Conservation (phyloP, 2,113 vertebrate species). For the Proteles cristata region DNA sequence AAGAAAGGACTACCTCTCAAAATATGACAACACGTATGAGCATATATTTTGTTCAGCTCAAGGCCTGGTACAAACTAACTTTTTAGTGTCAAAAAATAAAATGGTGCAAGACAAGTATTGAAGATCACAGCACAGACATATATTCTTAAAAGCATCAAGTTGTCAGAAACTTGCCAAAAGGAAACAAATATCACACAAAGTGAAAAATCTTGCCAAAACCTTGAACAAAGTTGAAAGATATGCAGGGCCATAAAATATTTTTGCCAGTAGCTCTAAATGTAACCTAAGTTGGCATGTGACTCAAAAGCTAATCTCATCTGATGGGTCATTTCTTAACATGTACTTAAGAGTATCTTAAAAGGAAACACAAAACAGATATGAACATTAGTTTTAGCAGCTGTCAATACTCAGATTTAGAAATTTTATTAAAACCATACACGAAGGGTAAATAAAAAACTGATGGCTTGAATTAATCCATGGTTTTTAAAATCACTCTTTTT, state of each 20-base stretch:
- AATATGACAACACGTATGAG: neutral
- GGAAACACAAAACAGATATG: slow-evolving; percentile 59
- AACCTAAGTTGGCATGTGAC: slow-evolving; percentile 20
- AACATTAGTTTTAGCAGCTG: slow-evolving; percentile 36
- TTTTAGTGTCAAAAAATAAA: slow-evolving; percentile 68
- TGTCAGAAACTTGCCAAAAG: slow-evolving; percentile 74
- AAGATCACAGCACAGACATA: slow-evolving; percentile 49
- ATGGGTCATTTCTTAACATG: slow-evolving; percentile 47
- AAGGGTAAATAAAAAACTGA: slow-evolving; percentile 30
- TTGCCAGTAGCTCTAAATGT: slow-evolving; percentile 62
- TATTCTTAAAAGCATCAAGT: slow-evolving; percentile 63
- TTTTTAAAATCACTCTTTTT: neutral
- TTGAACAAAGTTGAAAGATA: slow-evolving; percentile 64
- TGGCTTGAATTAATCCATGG: neutral
- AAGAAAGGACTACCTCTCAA: slow-evolving; percentile 7
- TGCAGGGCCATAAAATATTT: slow-evolving; percentile 23
- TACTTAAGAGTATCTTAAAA: slow-evolving; percentile 57
- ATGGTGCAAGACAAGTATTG: slow-evolving; percentile 21
- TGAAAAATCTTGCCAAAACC: slow-evolving; percentile 69
- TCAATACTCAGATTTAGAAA: slow-evolving; percentile 50
- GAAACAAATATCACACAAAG: slow-evolving; percentile 64
- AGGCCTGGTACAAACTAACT: slow-evolving; percentile 40
- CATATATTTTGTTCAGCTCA: slow-evolving; percentile 58
- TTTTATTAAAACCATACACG: slow-evolving; percentile 62
- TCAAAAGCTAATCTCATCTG: slow-evolving; percentile 24